These are phyloP conservation scores for Maconellicoccus hirsutus DNA, from an alignment of 1,140 invertebrate genomes.

Conservation along the genomic window DNA sequence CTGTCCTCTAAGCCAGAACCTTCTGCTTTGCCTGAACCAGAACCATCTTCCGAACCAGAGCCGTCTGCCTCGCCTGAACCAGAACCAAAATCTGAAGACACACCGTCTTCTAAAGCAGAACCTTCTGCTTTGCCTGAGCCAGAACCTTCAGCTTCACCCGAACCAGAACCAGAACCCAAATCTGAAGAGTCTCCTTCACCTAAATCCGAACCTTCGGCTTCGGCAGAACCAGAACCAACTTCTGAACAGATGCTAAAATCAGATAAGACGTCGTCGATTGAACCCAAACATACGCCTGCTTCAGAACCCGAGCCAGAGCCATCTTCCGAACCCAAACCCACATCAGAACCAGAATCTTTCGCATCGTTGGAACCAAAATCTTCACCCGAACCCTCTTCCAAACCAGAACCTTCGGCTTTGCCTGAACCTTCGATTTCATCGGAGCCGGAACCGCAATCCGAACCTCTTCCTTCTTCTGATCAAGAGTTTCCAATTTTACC, in stretches of 20 bases:
- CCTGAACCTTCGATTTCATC: slow-evolving; percentile 31
- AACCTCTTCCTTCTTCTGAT: slow-evolving; percentile 30
- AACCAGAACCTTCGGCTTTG: slow-evolving; percentile 27
- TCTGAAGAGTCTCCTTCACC: slow-evolving; percentile 32
- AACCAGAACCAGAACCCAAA: slow-evolving; percentile 30
- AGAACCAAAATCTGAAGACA: slow-evolving; percentile 35
- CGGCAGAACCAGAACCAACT: slow-evolving; percentile 30
- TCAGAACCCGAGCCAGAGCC: slow-evolving; percentile 28
- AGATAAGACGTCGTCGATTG: no score
- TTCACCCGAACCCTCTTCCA: slow-evolving; percentile 19
- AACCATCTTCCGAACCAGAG: no score
- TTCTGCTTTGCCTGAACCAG: no score
- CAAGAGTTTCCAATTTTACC: background rate
- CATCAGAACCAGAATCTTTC: slow-evolving; percentile 31
- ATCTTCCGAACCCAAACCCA: slow-evolving; percentile 34
- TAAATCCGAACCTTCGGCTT: slow-evolving; percentile 30
- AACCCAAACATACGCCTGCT: slow-evolving; percentile 28
- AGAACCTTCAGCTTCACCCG: slow-evolving; percentile 36
- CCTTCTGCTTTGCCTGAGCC: no score
- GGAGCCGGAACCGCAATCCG: slow-evolving; percentile 34
- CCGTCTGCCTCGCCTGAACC: slow-evolving; percentile 37
- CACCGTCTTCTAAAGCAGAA: slow-evolving; percentile 34
- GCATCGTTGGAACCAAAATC: slow-evolving; percentile 28
- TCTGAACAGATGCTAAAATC: slow-evolving; percentile 21
- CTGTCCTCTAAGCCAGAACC: no score